Evolutionary conservation across 2,797 vertebrate genomes (phyloP), one percentile per base, ranked within the genome.

Genomic region (Odontamblyopus lacepedii): DNA sequence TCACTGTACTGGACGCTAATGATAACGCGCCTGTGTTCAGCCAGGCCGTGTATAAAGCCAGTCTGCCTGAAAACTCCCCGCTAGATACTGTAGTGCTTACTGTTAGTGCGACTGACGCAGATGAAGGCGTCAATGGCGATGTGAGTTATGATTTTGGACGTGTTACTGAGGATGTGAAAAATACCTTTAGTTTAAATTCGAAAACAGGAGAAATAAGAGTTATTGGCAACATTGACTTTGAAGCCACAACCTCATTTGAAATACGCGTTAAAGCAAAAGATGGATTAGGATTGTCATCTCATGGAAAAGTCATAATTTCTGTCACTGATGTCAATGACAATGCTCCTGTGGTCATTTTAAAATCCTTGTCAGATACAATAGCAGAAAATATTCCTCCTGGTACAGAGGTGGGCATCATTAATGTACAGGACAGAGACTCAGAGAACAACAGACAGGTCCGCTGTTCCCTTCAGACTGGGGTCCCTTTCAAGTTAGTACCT

Each of bases 401-500:
- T 95, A 86, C 88, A 32, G 85, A 85, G 65, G 88, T 93, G 65
- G 92, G 85, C 32, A 89, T 93, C n/a, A 89, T 93, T 71, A 91
- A 92, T 53, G 87, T 93, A 6, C 91, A 86, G 79, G 93, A 94
- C 64, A 87, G 87, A 87, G 93, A 94, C 72, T 93, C 91, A 18
- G 93, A 83, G 7, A 85, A 69, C 55, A 95, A 95, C 70, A 67
- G 87, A 0, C 85, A 93, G 57, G 85, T 92, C 27, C 77, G 64
- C 13, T 95, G 94, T 18, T 89, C 86, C 4, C 87, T 95, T 75
- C 91, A 93, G 0, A 74, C 77, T 51, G 79, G 83, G 5, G 79
- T 92, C 23, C 94, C 94, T 48, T 95, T 95, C 72, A 93, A 91
- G 32, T 72, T 95, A 55, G 87, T 92, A 50, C 90, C 92, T 0